These are phyloP conservation scores for Motacilla alba DNA, from an alignment of 2,113 vertebrate species.

Conservation along the genomic window DNA sequence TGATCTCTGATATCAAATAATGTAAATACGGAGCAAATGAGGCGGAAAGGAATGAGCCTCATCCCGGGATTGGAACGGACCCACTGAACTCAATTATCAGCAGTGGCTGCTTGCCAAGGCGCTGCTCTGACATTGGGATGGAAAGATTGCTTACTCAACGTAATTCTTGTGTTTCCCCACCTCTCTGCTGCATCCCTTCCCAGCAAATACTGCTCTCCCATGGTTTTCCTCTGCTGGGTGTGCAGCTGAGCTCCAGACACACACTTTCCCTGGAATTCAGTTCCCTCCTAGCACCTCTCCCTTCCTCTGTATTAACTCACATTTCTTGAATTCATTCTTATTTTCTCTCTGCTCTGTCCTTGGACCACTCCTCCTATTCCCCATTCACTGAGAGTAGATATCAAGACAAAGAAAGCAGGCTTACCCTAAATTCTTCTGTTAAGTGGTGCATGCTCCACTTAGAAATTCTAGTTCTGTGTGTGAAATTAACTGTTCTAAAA, in stretches of 20 bases:
- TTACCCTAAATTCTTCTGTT: not conserved
- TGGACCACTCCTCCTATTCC: not conserved
- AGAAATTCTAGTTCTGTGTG: not conserved
- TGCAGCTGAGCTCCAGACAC: not conserved
- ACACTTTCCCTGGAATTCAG: not conserved
- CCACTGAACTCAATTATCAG: slow-evolving; percentile 9
- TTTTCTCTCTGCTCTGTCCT: not conserved
- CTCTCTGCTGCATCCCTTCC: not conserved
- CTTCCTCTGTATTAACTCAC: not conserved
- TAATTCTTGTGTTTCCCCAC: not conserved
- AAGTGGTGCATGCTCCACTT: not conserved
- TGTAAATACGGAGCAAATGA: not conserved
- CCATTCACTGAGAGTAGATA: not conserved
- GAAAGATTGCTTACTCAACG: not conserved
- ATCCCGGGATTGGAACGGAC: not conserved
- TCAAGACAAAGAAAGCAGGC: not conserved
- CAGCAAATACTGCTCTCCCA: not conserved
- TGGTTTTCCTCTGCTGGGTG: not conserved
- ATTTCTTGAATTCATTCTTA: not conserved
- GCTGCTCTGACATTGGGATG: not conserved
- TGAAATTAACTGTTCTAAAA: slow-evolving; percentile 36
- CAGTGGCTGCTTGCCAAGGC: not conserved
- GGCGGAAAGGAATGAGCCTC: not conserved
- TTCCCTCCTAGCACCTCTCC: not conserved
- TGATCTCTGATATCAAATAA: not conserved